Evolutionary conservation across 2,888 invertebrate genomes (phyloP).

Genomic region (Aphelenchoides bicaudatus): DNA sequence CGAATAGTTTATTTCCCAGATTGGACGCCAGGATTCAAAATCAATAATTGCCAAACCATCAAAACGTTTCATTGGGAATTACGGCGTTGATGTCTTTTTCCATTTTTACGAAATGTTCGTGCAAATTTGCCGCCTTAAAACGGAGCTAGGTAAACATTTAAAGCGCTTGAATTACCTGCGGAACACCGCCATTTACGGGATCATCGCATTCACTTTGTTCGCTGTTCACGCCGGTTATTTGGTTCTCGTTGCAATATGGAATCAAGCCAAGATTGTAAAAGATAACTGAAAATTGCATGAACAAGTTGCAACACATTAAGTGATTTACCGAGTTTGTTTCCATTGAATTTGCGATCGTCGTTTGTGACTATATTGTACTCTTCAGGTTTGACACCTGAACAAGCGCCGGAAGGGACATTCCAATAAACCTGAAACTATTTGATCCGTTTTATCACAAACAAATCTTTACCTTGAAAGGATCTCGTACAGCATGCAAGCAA

Average conservation of each 20-base stretch:
- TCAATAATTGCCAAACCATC: conserved; percentile 42
- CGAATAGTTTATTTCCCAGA: conserved; percentile 53
- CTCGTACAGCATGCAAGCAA: too few relatives aligned
- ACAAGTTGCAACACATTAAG: too few relatives aligned
- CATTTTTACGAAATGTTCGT: conserved; percentile 33
- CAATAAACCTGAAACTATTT: conserved; percentile 12
- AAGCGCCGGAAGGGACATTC: conserved; percentile 4
- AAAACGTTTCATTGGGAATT: conserved; percentile 37
- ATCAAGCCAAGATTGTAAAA: conserved; percentile 22
- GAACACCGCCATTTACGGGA: conserved; percentile 22
- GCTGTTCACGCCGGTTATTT: not conserved
- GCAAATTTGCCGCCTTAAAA: conserved; percentile 35
- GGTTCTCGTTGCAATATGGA: conserved; percentile 14
- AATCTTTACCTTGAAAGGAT: too few relatives aligned
- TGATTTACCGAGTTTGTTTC: conserved; percentile 7
- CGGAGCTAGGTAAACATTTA: not conserved
- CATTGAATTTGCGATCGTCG: not conserved
- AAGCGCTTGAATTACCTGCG: conserved; percentile 16
- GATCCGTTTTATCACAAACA: too few relatives aligned
- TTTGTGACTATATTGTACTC: not conserved
- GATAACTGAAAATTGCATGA: too few relatives aligned
- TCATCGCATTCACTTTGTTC: not conserved
- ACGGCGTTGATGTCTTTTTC: conserved; percentile 31
- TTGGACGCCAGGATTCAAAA: conserved; percentile 44
- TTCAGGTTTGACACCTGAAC: conserved; percentile 15